Evolutionary conservation across 2,888 invertebrate species (phyloP), one percentile per base, ranked within the genome.

Genomic region (Platynereis dumerilii): DNA sequence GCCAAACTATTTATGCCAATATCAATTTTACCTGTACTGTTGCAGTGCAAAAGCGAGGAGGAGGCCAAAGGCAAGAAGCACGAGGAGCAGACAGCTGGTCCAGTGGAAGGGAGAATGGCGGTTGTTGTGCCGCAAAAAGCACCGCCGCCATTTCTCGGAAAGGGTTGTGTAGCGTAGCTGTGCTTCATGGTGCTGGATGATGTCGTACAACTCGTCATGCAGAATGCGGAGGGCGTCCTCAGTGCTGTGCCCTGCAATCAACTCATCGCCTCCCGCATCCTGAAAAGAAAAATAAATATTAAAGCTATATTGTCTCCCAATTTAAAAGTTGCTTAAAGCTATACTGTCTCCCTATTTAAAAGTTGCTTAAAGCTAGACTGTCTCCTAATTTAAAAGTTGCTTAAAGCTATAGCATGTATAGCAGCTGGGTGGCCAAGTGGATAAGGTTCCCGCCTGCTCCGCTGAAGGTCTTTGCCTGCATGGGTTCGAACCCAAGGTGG

Each of bases 191-290:
- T 24, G 28, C n/a, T 22, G 34, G 26, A 60, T 26, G 20, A 55
- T 44, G 29, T 52, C 48, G 17, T 62, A 34, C 29, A 70, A 39
- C 34, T 70, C 70, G 44, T 66, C 65, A 28, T 64, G 65, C 10
- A 70, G 60, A 20, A 70, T 68, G n/a, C 68, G 42, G 27, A 70
- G 45, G 28, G 70, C 70, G 61, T 70, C 70, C 12, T 29, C 44
- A 1, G 68, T 69, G 27, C 61, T 65, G 42, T 69, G 68, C 20
- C 70, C 70, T 26, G 66, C 60, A 2, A 68, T 39, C 12, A 20
- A 27, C 27, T 55, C 55, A n/a, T 44, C 34, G 15, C 42, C 62
- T 34, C 56, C 61, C 24, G 27, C 57, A 2, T 15, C 29, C 48
- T 62, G 42, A 44, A 54, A 27, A 57, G 26, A 7, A 55, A 55